Evolutionary conservation across 2,888 invertebrate species (phyloP), one percentile per base, ranked within the genome.

Genomic region (Criorhina ranunculi): DNA sequence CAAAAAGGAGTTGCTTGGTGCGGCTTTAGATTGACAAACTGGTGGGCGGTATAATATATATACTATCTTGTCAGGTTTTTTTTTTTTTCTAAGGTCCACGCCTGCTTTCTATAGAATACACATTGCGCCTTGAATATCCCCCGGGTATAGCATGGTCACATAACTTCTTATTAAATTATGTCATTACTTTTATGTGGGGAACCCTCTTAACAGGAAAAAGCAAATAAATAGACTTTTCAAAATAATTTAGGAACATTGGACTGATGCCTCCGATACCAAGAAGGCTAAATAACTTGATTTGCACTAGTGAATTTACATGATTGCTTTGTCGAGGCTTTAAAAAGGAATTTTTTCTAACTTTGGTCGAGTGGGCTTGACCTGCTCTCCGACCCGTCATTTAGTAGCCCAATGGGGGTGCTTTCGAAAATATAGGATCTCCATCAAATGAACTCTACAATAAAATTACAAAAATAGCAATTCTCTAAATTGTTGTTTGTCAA

Each of bases 121-220:
- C 42, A 64, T 70, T 64, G 57, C 7, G 59, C 59, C 12, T 51
- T 51, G 53, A 31, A 62, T 78, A 70, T 55, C 44, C 46, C 55
- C 37, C 44, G 59, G 44, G 24, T 24, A 24, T 24, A 44, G 44
- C 9, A 42, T 53, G 42, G 31, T 33, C 42, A 31, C 19, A 55
- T 55, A 67, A 67, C 11, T 66, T 67, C 33, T 55, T 53, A 70
- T 78, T 70, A 64, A 70, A 72, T 78, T 49, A 72, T 37, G 49
- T 9, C 57, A 78, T 64, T 55, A 42, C 62, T 42, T 78, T 78
- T 64, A 78, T 35, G 49, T 24, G 8, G 46, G n/a, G 19, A 6
- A 15, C 57, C 64, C 40, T 77, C 60, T 69, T 46, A 17, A 57
- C 33, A 7, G 17, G n/a, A 17, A 35, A 42, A 42, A 55, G 17